Base-by-base conservation (phyloP, 1,140 invertebrate genomes). In the Zophobas morio region DNA sequence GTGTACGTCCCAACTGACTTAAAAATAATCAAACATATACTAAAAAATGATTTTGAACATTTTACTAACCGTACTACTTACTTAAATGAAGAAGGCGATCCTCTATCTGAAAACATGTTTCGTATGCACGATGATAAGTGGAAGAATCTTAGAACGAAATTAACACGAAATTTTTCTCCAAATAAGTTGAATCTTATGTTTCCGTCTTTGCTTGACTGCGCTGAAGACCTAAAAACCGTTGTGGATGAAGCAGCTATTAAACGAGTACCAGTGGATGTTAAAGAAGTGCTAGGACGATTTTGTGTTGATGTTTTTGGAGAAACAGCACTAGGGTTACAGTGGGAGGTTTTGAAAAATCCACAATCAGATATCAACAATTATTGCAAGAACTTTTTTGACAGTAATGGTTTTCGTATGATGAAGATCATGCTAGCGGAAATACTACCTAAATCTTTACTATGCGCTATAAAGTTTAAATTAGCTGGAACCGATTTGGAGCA, bases 301-400 rank as follows among this genome's bases (percentile, higher is more conserved):
- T 20, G 20, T 20, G 20, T 20, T 20, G 20, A 20, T 20, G 84
- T 84, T 71, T 81, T 0, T 88, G 90, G 49, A 88, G 88, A 0
- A 88, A 88, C 56, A 92, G 89, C 78, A 88, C 90, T 0, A 91
- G 91, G 51, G 91, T 92, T 83, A 88, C 91, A 0, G 90, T 92
- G 32, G 90, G 89, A 0, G 8, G 6, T 20, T 20, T 20, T 20
- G 20, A 20, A 20, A 20, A 20, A 20, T 20, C 20, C 20, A 20
- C 20, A 20, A 0, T 20, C 20, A 20, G 20, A 20, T 20, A 20
- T 20, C 20, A 20, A 20, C 20, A 20, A 20, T 20, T 20, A 20
- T 20, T 20, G 20, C 20, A 20, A 20, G 20, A 20, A 20, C 20
- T 20, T 20, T 20, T 20, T 20, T 20, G 20, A 20, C 20, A 20